Evolutionary conservation across 2,113 vertebrate species (phyloP).

Genomic region (Phyllostomus hastatus): DNA sequence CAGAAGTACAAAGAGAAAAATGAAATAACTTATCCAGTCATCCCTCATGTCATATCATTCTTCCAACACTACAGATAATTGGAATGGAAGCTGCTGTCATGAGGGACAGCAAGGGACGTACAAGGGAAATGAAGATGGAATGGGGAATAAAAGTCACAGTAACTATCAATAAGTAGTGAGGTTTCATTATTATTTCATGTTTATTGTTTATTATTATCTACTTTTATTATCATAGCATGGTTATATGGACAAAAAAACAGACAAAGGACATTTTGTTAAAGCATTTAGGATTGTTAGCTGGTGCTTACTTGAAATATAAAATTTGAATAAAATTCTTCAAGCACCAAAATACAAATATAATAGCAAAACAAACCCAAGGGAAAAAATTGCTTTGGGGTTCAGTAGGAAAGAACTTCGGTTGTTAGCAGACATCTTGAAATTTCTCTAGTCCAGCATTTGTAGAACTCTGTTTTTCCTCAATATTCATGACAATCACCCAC

Average conservation of each 20-base stretch:
- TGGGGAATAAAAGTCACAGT: not conserved
- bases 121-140: not conserved
- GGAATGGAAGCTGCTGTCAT: not conserved
- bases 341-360: constrained; percentile 6
- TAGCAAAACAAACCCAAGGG: not conserved
- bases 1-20: not conserved
- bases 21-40: not conserved
- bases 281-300: not conserved
- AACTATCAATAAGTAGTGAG: not conserved
- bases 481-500: not conserved
- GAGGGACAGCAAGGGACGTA: no score
- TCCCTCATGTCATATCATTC: not conserved
- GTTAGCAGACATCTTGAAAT: not conserved
- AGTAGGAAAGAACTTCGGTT: not conserved
- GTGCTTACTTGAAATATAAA: not conserved
- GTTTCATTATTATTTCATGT: not conserved
- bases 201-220: not conserved
- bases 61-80: not conserved
- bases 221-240: not conserved
- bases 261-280: not conserved
- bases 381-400: not conserved
- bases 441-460: not conserved
- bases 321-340: not conserved
- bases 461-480: not conserved
- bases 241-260: not conserved